Evolutionary conservation across 2,888 invertebrate genomes (phyloP).

Genomic region (Caenorhabditis parvicauda): DNA sequence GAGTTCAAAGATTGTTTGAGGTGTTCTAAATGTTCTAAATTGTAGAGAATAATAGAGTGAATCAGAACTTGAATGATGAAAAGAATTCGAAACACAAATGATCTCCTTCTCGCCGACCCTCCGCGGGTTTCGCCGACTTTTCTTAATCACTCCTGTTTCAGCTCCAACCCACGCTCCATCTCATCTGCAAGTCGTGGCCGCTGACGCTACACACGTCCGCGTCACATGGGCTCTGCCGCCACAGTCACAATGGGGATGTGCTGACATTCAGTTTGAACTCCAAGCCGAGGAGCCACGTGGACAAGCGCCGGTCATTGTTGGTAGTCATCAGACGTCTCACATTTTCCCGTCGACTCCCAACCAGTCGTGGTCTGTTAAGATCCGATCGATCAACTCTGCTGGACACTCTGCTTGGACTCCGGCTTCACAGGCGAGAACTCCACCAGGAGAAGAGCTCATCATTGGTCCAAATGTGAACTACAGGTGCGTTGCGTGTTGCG

Average conservation of each 20-base stretch:
- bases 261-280: slow-evolving; percentile 49
- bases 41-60: no score
- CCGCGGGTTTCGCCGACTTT: no score
- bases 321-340: slow-evolving; percentile 53
- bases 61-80: background rate
- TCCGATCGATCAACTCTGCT: slow-evolving; percentile 56
- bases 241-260: slow-evolving; percentile 52
- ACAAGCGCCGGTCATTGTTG: slow-evolving; percentile 42
- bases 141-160: slow-evolving; percentile 20
- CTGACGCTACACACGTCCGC: slow-evolving; percentile 51
- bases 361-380: slow-evolving; percentile 55
- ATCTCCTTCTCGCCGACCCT: no score
- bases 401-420: slow-evolving; percentile 59
- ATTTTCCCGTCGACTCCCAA: slow-evolving; percentile 59
- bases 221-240: slow-evolving; percentile 49
- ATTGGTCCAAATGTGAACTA: slow-evolving; percentile 57
- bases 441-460: slow-evolving; percentile 56
- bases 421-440: slow-evolving; percentile 45
- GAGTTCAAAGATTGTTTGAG: no score
- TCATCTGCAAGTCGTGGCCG: slow-evolving; percentile 52
- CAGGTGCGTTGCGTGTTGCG: slow-evolving; percentile 8
- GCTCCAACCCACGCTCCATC: slow-evolving; percentile 58
- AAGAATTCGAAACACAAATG: background rate
- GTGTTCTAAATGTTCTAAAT: no score
- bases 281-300: slow-evolving; percentile 56